Conservation (phyloP, 2,113 vertebrate genomes). For the Notarius quadriscutis region DNA sequence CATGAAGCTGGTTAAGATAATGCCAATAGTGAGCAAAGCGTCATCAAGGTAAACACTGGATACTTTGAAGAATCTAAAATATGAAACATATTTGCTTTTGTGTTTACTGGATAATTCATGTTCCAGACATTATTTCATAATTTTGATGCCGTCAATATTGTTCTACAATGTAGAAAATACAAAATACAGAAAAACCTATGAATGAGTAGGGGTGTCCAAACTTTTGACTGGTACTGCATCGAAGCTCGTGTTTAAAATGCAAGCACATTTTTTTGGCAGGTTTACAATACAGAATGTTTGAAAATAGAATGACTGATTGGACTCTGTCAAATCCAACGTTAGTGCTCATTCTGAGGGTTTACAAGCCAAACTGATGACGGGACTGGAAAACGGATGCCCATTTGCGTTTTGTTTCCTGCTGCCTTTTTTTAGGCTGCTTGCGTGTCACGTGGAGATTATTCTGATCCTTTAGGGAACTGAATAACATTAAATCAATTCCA, state of each 20-base stretch:
- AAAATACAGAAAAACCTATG: no score
- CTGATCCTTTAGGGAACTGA: conserved; percentile 21
- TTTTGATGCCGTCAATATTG: no score
- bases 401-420: not conserved
- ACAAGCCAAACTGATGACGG: conserved; percentile 1
- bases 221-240: no score
- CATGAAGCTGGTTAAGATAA: no score
- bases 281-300: conserved; percentile 23
- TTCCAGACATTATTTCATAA: no score
- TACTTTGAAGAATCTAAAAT: no score
- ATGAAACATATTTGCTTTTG: no score
- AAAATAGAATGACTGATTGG: conserved; percentile 4
- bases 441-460: conserved; percentile 15
- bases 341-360: not conserved
- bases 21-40: no score
- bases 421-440: conserved; percentile 4
- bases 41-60: no score
- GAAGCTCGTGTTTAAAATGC: conserved; percentile 9
- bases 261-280: conserved; percentile 23
- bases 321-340: not conserved
- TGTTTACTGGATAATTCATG: no score
- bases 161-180: no score
- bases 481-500: conserved; percentile 17
- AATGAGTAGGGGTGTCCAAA: no score
- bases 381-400: not conserved